A percentile compares a stretch with the other conserved stretches of the same genome.
These are phyloP conservation scores for Drosophila pseudotakahashii DNA, from an alignment of 2,888 invertebrate genomes.

Conservation along the genomic window DNA sequence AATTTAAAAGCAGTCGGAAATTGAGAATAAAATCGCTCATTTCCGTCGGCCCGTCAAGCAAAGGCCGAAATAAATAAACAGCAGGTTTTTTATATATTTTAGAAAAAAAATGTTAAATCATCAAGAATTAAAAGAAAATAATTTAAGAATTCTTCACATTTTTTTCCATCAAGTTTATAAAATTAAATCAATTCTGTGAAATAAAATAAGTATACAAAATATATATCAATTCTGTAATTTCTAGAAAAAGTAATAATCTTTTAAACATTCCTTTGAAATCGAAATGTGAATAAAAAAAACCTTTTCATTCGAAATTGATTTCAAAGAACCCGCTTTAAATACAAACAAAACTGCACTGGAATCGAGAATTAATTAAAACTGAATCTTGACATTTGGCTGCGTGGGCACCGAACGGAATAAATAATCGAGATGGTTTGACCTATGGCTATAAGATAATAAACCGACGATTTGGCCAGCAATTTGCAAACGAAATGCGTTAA, in stretches of 20 bases:
- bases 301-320: too few species aligned
- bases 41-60: background rate
- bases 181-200: background rate
- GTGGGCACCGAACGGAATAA: background rate
- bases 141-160: too few species aligned
- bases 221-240: too few species aligned
- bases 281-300: too few species aligned
- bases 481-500: conserved; percentile 16
- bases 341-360: background rate
- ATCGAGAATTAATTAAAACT: conserved; percentile 10
- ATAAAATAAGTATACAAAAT: background rate
- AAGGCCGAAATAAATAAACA: background rate
- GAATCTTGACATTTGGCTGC: conserved; percentile 20
- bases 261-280: too few species aligned
- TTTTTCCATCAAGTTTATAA: too few species aligned
- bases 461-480: background rate
- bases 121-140: too few species aligned
- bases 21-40: background rate
- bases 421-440: conserved; percentile 3
- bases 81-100: too few species aligned
- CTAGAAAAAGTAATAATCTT: background rate
- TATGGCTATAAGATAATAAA: conserved; percentile 7
- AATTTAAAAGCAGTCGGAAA: background rate
- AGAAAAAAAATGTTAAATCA: too few species aligned
- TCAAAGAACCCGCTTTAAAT: background rate